Percentiles rank a stretch among this genome's conserved stretches.
Evolutionary conservation across 2,113 vertebrate species (phyloP).

Genomic region (Lasiurus cinereus): DNA sequence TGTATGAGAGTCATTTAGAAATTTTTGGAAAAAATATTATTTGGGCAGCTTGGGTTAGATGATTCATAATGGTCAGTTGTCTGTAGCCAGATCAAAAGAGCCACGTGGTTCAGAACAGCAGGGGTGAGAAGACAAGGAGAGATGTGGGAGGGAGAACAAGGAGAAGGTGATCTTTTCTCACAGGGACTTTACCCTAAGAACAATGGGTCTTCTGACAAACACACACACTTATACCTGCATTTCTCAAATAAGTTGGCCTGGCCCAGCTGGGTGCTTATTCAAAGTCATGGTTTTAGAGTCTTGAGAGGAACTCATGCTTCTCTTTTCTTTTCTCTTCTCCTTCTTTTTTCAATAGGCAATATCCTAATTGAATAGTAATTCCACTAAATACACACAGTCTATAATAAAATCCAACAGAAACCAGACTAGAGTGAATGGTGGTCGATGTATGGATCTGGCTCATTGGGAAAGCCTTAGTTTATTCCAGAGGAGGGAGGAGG

Average conservation of each 20-base stretch:
- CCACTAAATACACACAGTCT: background rate
- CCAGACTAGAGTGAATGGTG: background rate
- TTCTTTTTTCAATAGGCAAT: background rate
- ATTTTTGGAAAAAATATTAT: background rate
- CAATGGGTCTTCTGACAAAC: background rate
- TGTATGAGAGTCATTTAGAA: background rate
- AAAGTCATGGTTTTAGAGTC: background rate
- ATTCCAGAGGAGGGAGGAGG: background rate
- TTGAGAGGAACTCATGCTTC: background rate
- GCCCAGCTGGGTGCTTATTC: background rate
- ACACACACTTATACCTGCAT: background rate
- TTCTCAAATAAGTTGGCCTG: background rate
- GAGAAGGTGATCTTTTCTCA: background rate
- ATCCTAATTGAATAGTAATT: constrained; percentile 6
- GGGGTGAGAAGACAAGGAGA: background rate
- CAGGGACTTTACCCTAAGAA: background rate
- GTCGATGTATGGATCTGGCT: background rate
- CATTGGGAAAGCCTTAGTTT: background rate
- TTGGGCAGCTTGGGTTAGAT: background rate
- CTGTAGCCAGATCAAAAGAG: background rate
- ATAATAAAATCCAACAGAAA: background rate
- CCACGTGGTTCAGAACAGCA: background rate
- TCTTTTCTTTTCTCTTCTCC: background rate
- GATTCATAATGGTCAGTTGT: background rate
- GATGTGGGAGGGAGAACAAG: background rate